A percentile compares a stretch with the other conserved stretches of the same genome.
phyloP scores from a whole-genome alignment of 1,140 invertebrate species.

The Lordiphosa mommai region DNA sequence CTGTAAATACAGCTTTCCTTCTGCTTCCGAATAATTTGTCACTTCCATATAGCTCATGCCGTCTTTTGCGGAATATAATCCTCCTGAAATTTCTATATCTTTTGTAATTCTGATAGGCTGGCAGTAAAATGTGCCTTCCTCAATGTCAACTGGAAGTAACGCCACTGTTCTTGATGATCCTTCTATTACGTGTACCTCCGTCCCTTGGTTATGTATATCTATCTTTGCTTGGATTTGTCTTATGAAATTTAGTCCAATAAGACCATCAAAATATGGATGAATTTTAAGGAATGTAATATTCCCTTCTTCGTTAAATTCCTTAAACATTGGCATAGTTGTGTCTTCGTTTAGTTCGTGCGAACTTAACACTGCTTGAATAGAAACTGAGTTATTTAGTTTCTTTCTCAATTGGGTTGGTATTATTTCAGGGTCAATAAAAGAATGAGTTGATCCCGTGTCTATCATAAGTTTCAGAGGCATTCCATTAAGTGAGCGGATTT shows the following conservation, averaged over 20 bases:
- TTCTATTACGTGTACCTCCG: neutral
- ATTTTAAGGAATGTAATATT: constrained; percentile 4
- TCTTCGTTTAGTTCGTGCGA: neutral
- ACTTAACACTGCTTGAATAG: neutral
- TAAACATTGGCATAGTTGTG: neutral
- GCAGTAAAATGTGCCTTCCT: neutral
- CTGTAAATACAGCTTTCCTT: neutral
- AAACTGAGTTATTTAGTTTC: neutral
- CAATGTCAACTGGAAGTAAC: neutral
- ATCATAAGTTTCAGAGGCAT: neutral
- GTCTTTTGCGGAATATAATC: neutral
- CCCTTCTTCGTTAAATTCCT: neutral
- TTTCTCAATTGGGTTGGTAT: neutral
- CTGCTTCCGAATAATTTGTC: neutral
- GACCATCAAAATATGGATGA: constrained; percentile 12
- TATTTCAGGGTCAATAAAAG: constrained; percentile 1
- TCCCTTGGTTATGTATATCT: neutral
- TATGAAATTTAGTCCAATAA: constrained; percentile 6
- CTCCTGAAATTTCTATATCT: neutral
- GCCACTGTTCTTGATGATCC: neutral
- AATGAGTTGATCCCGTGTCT: neutral
- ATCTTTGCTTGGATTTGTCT: neutral
- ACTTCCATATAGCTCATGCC: neutral
- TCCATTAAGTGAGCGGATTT: neutral
- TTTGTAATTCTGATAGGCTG: neutral